A percentile compares a stretch with the other conserved stretches of the same genome.
These are phyloP conservation scores for Poliocrania exsul DNA, from an alignment of 2,797 vertebrate species.

Conservation along the genomic window DNA sequence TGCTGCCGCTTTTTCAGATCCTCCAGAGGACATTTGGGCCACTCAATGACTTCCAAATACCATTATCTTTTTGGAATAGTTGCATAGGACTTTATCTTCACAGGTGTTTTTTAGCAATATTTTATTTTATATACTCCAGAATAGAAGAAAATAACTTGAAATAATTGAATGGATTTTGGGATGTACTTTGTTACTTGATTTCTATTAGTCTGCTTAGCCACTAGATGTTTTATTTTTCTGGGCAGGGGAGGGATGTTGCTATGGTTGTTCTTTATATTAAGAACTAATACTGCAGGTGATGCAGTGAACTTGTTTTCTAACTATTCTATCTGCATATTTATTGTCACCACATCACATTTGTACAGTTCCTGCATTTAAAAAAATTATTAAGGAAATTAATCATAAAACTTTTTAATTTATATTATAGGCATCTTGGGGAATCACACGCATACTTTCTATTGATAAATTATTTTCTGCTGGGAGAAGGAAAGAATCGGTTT, in stretches of 20 bases:
- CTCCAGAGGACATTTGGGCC: not conserved
- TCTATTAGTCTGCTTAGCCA: not conserved
- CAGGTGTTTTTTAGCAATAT: not conserved
- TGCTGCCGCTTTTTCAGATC: not conserved
- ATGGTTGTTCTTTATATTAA: not conserved
- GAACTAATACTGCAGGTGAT: not conserved
- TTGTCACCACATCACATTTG: not conserved
- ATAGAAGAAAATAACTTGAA: not conserved
- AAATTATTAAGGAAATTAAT: not conserved
- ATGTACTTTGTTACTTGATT: not conserved
- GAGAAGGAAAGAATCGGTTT: not conserved
- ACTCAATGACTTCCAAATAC: not conserved
- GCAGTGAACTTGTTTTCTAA: not conserved
- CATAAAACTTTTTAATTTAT: not conserved
- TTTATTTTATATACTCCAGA: not conserved
- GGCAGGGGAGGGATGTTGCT: not conserved
- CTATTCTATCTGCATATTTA: not conserved
- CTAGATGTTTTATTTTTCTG: not conserved
- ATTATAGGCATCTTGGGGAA: no score
- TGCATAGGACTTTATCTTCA: not conserved
- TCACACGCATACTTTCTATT: not conserved
- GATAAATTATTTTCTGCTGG: not conserved
- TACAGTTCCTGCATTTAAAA: not conserved
- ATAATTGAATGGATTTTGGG: not conserved
- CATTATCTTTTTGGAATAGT: not conserved